Conservation (phyloP, 2,888 invertebrate genomes). For the Atrina japonica region DNA sequence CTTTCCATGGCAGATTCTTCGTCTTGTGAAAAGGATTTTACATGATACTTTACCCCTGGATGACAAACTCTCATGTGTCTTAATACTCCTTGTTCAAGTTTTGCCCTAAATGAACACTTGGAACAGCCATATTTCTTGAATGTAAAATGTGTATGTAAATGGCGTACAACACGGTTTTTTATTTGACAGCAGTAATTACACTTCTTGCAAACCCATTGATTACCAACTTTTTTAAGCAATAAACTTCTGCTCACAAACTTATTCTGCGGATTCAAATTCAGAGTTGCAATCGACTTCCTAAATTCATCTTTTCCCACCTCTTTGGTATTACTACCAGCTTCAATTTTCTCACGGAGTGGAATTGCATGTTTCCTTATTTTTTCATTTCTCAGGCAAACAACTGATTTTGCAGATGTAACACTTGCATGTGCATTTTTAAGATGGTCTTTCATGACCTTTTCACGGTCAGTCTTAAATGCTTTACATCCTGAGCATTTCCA, state of each 20-base stretch:
- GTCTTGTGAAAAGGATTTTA: too few species aligned
- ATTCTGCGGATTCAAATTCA: neutral
- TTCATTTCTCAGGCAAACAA: conserved; percentile 7
- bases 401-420: conserved; percentile 5
- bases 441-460: conserved; percentile 29
- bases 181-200: conserved; percentile 15
- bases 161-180: conserved; percentile 8
- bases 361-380: conserved; percentile 32
- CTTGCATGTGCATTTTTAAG: conserved; percentile 11
- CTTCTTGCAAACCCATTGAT: conserved; percentile 22
- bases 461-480: conserved; percentile 17
- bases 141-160: conserved; percentile 18
- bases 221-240: conserved; percentile 17
- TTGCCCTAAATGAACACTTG: conserved; percentile 47
- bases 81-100: conserved; percentile 34
- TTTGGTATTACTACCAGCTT: neutral
- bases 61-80: conserved; percentile 43
- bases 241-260: neutral
- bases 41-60: conserved; percentile 20
- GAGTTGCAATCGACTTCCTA: neutral
- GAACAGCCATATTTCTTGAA: conserved; percentile 47
- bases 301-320: too few species aligned
- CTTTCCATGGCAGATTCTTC: too few species aligned
- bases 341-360: neutral
- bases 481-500: conserved; percentile 27